These are phyloP conservation scores for Rhagologus leucostigma DNA, from an alignment of 2,113 vertebrate species.

Conservation along the genomic window DNA sequence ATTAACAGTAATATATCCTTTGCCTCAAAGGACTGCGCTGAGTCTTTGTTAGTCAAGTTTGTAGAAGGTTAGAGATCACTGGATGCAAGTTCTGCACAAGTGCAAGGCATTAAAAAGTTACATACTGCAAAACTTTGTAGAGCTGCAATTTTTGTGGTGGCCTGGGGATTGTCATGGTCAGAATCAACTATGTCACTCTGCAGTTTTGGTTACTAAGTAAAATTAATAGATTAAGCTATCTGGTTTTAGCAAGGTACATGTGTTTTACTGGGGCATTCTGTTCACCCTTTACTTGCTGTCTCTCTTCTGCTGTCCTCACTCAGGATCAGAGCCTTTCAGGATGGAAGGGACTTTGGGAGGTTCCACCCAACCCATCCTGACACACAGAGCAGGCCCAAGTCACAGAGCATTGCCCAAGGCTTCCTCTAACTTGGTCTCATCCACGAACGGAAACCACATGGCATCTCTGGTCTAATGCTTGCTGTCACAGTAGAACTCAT, in stretches of 20 bases:
- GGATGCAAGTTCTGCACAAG: not conserved
- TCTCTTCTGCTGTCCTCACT: not conserved
- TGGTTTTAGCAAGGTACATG: not conserved
- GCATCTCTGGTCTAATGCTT: not conserved
- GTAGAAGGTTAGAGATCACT: not conserved
- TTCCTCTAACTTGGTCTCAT: not conserved
- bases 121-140: not conserved
- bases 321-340: not conserved
- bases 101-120: not conserved
- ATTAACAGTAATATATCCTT: conserved; percentile 7
- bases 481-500: rapidly evolving
- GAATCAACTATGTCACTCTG: not conserved
- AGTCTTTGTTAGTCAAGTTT: not conserved
- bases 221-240: conserved; percentile 18
- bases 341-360: not conserved
- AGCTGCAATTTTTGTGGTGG: conserved; percentile 6
- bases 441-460: rapidly evolving
- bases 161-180: conserved; percentile 5
- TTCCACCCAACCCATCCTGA: not conserved
- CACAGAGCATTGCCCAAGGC: not conserved
- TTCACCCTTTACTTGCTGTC: not conserved
- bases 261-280: not conserved
- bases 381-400: not conserved
- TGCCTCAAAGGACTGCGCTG: not conserved
- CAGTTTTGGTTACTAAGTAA: conserved; percentile 29